A percentile compares a stretch with the other conserved stretches of the same genome.
phyloP scores from a whole-genome alignment of 2,888 invertebrate genomes.

The Stomorhina lunata region DNA sequence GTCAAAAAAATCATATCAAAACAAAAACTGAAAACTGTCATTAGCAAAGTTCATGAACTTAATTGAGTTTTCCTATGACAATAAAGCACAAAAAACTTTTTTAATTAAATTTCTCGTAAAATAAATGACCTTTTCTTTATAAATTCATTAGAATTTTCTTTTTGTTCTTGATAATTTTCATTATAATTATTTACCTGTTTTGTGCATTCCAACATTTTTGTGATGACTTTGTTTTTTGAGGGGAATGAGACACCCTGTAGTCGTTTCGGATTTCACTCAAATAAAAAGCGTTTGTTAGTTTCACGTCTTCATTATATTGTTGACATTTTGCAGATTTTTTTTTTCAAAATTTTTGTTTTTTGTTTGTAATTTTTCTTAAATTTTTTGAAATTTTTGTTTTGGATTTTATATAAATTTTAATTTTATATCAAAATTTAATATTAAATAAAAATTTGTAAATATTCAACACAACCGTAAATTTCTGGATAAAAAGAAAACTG shows the following conservation, averaged over 20 bases:
- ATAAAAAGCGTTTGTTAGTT: slow-evolving; percentile 4
- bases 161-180: neutral
- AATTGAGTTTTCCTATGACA: too few species aligned
- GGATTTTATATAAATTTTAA: neutral
- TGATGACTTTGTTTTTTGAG: neutral
- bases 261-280: neutral
- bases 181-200: slow-evolving; percentile 54
- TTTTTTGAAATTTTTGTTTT: neutral
- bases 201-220: slow-evolving; percentile 58
- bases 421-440: too few species aligned
- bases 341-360: neutral
- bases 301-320: slow-evolving; percentile 31
- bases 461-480: too few species aligned
- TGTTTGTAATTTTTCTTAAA: neutral
- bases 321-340: neutral
- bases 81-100: too few species aligned
- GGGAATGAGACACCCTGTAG: slow-evolving; percentile 21
- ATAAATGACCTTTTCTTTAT: too few species aligned
- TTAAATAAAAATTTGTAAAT: too few species aligned
- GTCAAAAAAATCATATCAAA: too few species aligned
- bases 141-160: too few species aligned
- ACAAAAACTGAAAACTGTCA: neutral
- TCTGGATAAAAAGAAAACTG: too few species aligned
- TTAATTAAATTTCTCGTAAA: too few species aligned
- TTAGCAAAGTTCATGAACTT: too few species aligned